These are phyloP conservation scores for Sterna hirundo DNA, from an alignment of 2,113 vertebrate genomes.

Conservation along the genomic window DNA sequence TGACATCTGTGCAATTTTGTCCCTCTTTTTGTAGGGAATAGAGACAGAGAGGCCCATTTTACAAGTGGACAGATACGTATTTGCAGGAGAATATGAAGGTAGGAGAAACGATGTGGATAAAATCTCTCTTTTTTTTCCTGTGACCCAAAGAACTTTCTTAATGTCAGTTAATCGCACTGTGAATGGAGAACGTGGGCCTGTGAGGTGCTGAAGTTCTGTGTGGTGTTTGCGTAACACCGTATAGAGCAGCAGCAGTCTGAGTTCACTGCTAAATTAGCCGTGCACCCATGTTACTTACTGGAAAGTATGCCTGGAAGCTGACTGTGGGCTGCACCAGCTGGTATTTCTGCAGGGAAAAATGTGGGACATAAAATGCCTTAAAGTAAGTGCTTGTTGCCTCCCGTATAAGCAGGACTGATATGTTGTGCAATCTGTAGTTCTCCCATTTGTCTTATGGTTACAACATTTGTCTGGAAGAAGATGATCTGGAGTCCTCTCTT, in stretches of 20 bases:
- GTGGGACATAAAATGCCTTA: not conserved
- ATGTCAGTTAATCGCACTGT: not conserved
- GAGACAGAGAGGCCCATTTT: constrained; percentile 92
- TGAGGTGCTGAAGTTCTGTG: not conserved
- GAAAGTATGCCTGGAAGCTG: not conserved
- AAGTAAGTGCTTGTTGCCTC: not conserved
- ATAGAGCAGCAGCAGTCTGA: not conserved
- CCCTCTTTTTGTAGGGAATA: constrained; percentile 81
- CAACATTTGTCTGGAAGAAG: not conserved
- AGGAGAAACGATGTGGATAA: not conserved
- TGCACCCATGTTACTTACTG: not conserved
- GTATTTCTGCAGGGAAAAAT: not conserved
- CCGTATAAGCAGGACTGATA: not conserved
- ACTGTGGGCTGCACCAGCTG: not conserved
- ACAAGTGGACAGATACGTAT: constrained; percentile 92
- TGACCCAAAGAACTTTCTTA: not conserved
- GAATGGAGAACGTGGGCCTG: not conserved
- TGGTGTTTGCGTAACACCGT: not conserved
- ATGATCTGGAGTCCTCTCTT: not conserved
- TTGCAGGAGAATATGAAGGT: constrained; percentile 97
- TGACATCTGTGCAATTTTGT: not conserved
- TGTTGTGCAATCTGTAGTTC: not conserved
- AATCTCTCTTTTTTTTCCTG: not conserved
- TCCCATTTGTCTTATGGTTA: not conserved
- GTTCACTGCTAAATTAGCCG: not conserved